Evolutionary conservation across 2,113 vertebrate genomes (phyloP).

Genomic region (Morone saxatilis): DNA sequence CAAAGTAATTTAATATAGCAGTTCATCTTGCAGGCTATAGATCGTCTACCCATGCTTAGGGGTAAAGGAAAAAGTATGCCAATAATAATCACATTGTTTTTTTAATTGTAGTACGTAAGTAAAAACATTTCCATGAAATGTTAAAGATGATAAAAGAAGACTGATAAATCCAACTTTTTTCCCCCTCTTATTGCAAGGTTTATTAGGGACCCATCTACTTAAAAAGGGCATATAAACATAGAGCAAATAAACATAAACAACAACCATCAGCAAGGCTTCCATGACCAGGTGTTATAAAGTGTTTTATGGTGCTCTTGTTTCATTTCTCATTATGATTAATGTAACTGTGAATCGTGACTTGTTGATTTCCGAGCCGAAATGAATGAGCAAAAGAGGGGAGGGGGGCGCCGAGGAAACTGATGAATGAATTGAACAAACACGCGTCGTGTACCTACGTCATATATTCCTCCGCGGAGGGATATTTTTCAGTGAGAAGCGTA

Average conservation of each 20-base stretch:
- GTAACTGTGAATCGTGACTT: neutral
- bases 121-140: neutral
- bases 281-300: neutral
- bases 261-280: neutral
- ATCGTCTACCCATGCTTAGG: neutral
- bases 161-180: too few species aligned
- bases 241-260: neutral
- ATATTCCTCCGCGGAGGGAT: constrained; percentile 71
- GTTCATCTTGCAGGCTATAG: neutral
- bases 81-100: neutral
- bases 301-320: neutral
- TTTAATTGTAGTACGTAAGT: neutral
- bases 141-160: neutral
- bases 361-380: neutral
- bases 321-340: neutral
- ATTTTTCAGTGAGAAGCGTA: constrained; percentile 28
- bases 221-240: neutral
- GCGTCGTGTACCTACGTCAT: constrained; percentile 70
- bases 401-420: neutral
- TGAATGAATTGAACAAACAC: constrained; percentile 58
- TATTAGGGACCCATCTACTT: neutral
- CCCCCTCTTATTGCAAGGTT: neutral
- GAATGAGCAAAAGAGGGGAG: constrained; percentile 7
- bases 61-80: neutral
- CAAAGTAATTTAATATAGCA: neutral